Evolutionary conservation across 2,113 vertebrate genomes (phyloP), one percentile per base, ranked within the genome.

Genomic region (Sceloporus undulatus): DNA sequence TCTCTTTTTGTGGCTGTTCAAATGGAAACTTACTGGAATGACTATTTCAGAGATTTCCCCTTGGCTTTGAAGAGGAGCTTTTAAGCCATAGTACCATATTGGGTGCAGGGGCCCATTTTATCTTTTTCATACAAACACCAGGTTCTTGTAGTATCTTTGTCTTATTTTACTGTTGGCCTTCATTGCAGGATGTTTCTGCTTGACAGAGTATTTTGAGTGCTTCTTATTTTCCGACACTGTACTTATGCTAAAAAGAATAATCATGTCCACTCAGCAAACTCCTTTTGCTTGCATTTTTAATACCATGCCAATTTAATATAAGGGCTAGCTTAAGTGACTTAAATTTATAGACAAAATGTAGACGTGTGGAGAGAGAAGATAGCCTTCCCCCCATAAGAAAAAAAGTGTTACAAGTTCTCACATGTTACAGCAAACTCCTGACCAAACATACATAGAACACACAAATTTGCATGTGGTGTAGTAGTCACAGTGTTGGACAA

Each of bases 1-100:
- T 93, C 92, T 94, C 27, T 29, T 71, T 71, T 90, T 91, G 90
- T 89, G 74, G 93, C 87, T 87, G 91, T 92, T 94, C 92, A 94
- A 86, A 93, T 59, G 92, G 94, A 96, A 95, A 95, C 94, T 94
- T 95, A 93, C 94, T 91, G 85, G 92, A 93, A 93, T 92, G 94
- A 93, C 78, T 93, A 73, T 91, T 88, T 87, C 93, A 80, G 91
- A 94, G 94, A 93, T 94, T 94, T 95, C 91, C 91, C 90, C 92
- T 92, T 94, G 94, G 62, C 78, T 88, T 92, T 29, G 0, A 74
- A 68, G 90, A 48, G 85, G 54, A 0, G 76, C 88, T 94, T 89
- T 94, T 93, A 89, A 94, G 85, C 77, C 0, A 84, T 77, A 92
- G 90, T 88, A 85, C 29, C 68, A 4, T 65, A 29, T 48, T 0